Conservation (phyloP, 2,888 invertebrate genomes). For the Lathronympha strigana region DNA sequence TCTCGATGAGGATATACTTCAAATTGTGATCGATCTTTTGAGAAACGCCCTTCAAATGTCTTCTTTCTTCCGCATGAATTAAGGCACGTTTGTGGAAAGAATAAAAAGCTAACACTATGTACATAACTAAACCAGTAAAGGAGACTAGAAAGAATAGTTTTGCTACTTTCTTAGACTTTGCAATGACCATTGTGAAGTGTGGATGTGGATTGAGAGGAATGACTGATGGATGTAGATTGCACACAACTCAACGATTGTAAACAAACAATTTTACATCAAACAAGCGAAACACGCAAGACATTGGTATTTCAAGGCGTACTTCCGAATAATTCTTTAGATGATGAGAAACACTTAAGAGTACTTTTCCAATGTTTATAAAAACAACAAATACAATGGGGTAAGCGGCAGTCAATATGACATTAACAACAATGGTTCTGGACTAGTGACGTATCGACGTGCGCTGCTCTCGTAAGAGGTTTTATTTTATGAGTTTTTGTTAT, state of each 20-base stretch:
- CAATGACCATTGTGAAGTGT: constrained; percentile 55
- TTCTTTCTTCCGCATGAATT: constrained; percentile 49
- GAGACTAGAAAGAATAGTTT: constrained; percentile 71
- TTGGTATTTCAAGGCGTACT: constrained; percentile 1
- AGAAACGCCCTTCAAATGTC: neutral
- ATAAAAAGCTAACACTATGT: constrained; percentile 64
- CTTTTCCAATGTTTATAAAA: too few species aligned
- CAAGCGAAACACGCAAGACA: constrained; percentile 9
- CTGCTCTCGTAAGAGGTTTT: too few species aligned
- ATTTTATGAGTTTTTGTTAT: too few species aligned
- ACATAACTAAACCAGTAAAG: constrained; percentile 64
- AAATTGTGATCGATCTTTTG: constrained; percentile 39
- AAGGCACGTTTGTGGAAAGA: constrained; percentile 62
- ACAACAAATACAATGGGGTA: too few species aligned
- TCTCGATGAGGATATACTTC: constrained; percentile 69
- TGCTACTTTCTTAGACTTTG: constrained; percentile 61
- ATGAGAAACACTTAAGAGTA: too few species aligned
- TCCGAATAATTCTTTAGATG: neutral
- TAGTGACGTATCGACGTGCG: too few species aligned
- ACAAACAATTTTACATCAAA: constrained; percentile 9
- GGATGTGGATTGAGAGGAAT: neutral
- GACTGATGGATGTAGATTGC: neutral
- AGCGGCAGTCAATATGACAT: too few species aligned
- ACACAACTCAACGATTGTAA: constrained; percentile 1
- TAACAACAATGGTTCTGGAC: too few species aligned